Evolutionary conservation across 30 jellyfish, hydroid and myxozoan species (phyloP).

Genomic region (Chrysaora quinquecirrha): DNA sequence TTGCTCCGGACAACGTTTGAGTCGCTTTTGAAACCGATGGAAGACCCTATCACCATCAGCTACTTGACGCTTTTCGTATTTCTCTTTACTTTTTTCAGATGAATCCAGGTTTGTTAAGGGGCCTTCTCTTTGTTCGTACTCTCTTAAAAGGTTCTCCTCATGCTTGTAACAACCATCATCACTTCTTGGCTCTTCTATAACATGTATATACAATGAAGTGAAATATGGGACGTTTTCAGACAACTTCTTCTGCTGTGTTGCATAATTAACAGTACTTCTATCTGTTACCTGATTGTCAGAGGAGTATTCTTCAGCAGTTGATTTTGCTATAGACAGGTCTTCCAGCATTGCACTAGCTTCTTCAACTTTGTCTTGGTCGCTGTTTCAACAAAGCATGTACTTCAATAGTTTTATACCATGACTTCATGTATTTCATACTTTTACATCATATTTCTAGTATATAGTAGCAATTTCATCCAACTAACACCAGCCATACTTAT

Average conservation of each 20-base stretch:
- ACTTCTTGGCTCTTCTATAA: constrained; percentile 28
- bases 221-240: constrained; percentile 10
- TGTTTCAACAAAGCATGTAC: background rate
- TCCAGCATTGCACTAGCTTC: background rate
- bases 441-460: too few species aligned
- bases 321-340: background rate
- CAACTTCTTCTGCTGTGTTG: background rate
- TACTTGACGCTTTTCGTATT: constrained; percentile 57
- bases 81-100: constrained; percentile 20
- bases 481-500: too few species aligned
- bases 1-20: constrained; percentile 56
- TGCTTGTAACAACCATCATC: background rate
- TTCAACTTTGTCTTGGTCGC: background rate
- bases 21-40: constrained; percentile 62
- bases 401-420: too few species aligned
- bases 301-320: background rate
- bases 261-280: background rate
- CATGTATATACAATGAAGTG: constrained; percentile 21
- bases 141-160: constrained; percentile 16
- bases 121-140: constrained; percentile 51
- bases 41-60: constrained; percentile 78
- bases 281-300: background rate
- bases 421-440: too few species aligned
- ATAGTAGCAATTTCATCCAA: too few species aligned
- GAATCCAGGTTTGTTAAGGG: background rate